Percentiles rank a stretch among this genome's conserved stretches.
These are phyloP conservation scores for Maconellicoccus hirsutus DNA, from an alignment of 1,140 invertebrate species.

Conservation along the genomic window DNA sequence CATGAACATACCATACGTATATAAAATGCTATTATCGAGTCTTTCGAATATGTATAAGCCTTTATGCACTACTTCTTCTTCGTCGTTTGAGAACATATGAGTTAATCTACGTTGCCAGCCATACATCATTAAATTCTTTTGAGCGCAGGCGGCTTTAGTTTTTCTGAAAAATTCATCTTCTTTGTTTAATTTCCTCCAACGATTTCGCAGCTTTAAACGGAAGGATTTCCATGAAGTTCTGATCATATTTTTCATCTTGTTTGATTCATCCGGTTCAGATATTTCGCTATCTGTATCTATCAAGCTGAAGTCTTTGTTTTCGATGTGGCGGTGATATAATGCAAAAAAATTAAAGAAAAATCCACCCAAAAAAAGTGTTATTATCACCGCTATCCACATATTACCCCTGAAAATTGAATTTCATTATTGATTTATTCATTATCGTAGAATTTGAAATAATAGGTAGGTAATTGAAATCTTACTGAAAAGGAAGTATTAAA, in stretches of 20 bases:
- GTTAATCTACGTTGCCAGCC: neutral
- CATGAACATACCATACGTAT: constrained; percentile 65
- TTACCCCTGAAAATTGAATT: constrained; percentile 38
- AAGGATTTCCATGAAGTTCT: neutral
- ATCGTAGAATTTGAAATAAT: neutral
- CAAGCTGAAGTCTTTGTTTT: constrained; percentile 26
- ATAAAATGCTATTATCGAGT: constrained; percentile 55
- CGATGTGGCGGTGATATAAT: constrained; percentile 34
- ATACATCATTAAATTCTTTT: neutral
- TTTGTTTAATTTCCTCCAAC: constrained; percentile 6
- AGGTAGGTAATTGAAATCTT: neutral
- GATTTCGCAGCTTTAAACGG: neutral
- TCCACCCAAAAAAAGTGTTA: constrained; percentile 45
- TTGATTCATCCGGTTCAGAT: neutral
- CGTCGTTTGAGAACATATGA: neutral
- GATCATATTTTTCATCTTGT: neutral
- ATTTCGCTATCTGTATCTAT: neutral
- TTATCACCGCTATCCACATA: constrained; percentile 49
- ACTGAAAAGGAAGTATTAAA: constrained; percentile 65
- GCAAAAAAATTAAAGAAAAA: constrained; percentile 44
- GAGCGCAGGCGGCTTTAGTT: neutral
- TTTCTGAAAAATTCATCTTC: constrained; percentile 10
- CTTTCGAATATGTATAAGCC: constrained; percentile 55
- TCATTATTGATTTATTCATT: neutral
- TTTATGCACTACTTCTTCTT: constrained; percentile 13